phyloP scores from a whole-genome alignment of 92 coral and sea anemone species.

The Zoanthus sociatus region DNA sequence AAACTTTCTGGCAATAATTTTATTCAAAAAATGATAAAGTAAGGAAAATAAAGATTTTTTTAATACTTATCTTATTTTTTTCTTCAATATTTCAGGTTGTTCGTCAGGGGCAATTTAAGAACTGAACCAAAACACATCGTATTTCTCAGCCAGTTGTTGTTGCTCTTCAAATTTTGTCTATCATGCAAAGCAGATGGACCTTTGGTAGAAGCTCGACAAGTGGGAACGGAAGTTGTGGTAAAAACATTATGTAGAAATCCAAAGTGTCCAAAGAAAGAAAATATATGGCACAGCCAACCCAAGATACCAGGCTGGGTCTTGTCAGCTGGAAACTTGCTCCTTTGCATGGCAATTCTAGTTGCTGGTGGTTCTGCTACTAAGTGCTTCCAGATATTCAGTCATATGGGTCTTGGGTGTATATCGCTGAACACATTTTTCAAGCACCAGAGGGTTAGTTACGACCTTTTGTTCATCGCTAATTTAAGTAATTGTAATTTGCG shows the following conservation, averaged over 20 bases:
- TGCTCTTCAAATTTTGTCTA: slow-evolving; percentile 61
- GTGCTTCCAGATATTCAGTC: slow-evolving; percentile 62
- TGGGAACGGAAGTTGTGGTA: slow-evolving; percentile 60
- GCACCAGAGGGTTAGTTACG: slow-evolving; percentile 63
- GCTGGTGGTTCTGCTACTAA: slow-evolving; percentile 72
- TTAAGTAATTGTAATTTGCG: neutral
- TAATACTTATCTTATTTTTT: neutral
- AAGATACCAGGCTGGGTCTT: slow-evolving; percentile 51
- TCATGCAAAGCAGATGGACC: slow-evolving; percentile 58
- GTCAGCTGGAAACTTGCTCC: slow-evolving; percentile 71
- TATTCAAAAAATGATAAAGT: neutral
- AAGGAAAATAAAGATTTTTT: neutral
- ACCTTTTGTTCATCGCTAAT: too few species aligned
- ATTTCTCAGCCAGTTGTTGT: slow-evolving; percentile 62
- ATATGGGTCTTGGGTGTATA: slow-evolving; percentile 71
- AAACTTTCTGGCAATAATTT: neutral
- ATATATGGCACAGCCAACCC: slow-evolving; percentile 73
- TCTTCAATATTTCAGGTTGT: slow-evolving; percentile 28
- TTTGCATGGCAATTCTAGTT: slow-evolving; percentile 67
- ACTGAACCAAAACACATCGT: slow-evolving; percentile 73
- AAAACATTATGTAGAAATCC: slow-evolving; percentile 57
- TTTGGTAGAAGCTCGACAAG: slow-evolving; percentile 53
- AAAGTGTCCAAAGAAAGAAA: slow-evolving; percentile 53
- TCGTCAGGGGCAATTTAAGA: slow-evolving; percentile 55
- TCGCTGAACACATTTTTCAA: slow-evolving; percentile 68